These are phyloP conservation scores for Clivina fossor DNA, from an alignment of 2,888 invertebrate species.

Conservation along the genomic window DNA sequence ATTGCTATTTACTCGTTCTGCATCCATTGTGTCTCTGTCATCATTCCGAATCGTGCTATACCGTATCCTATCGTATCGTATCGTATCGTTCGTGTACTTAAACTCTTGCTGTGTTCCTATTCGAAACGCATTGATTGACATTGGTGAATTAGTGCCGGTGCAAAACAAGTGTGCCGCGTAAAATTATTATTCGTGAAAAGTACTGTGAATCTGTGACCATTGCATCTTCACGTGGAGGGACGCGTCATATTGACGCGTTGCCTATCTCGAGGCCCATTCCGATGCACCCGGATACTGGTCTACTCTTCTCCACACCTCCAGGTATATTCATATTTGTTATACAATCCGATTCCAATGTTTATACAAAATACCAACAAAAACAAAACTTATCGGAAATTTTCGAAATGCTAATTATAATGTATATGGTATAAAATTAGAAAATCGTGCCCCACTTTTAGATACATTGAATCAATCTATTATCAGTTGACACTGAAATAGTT, in stretches of 20 bases:
- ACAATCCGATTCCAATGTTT: too few relatives aligned
- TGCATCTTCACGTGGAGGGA: conserved; percentile 46
- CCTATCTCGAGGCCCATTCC: conserved; percentile 42
- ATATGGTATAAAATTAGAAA: too few relatives aligned
- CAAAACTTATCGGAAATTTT: too few relatives aligned
- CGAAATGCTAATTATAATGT: too few relatives aligned
- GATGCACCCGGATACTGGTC: conserved; percentile 53
- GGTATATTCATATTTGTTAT: conserved; percentile 45
- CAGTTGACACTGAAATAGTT: too few relatives aligned
- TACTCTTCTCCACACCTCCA: conserved; percentile 50
- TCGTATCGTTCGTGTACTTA: conserved; percentile 29
- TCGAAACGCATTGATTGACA: conserved; percentile 15
- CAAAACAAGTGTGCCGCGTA: conserved; percentile 14
- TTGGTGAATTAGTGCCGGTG: conserved; percentile 16
- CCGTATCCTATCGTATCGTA: neutral
- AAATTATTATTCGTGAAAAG: conserved; percentile 36
- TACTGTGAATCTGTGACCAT: conserved; percentile 46
- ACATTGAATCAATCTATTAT: too few relatives aligned
- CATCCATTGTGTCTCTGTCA: too few relatives aligned
- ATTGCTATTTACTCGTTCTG: too few relatives aligned
- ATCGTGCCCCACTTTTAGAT: too few relatives aligned
- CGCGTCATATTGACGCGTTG: conserved; percentile 42
- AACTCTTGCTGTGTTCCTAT: neutral
- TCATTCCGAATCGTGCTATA: too few relatives aligned
- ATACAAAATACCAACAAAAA: too few relatives aligned